Conservation (phyloP, 2,113 vertebrate species). For the Synchiropus splendidus region DNA sequence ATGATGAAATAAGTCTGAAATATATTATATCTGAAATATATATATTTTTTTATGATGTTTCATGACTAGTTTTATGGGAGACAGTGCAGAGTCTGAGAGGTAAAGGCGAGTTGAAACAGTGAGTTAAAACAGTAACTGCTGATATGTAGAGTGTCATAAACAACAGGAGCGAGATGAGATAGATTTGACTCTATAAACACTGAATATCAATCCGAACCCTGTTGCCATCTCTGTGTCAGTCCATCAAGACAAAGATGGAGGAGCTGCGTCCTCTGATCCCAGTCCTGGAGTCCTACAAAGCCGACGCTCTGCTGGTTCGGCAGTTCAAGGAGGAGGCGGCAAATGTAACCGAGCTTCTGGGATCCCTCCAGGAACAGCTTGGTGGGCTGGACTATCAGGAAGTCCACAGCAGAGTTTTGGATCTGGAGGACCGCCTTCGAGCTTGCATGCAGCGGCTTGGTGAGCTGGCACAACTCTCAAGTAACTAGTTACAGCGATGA, state of each 20-base stretch:
- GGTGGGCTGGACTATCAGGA: constrained; percentile 80
- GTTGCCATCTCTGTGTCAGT: constrained; percentile 65
- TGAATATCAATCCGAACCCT: too few species aligned
- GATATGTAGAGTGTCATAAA: too few species aligned
- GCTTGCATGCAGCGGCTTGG: constrained; percentile 56
- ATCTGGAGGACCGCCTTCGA: constrained; percentile 44
- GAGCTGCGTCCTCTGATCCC: constrained; percentile 95
- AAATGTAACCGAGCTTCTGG: constrained; percentile 92
- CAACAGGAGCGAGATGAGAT: too few species aligned
- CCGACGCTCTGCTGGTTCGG: constrained; percentile 92
- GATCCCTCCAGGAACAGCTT: constrained; percentile 88
- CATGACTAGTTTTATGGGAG: too few species aligned
- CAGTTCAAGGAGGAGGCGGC: constrained; percentile 95
- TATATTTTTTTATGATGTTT: too few species aligned
- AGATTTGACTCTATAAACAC: too few species aligned
- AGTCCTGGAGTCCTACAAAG: constrained; percentile 96
- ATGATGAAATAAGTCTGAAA: too few species aligned
- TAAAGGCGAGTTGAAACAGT: too few species aligned
- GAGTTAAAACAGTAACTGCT: too few species aligned
- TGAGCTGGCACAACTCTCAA: constrained; percentile 14
- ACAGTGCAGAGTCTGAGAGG: too few species aligned
- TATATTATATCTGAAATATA: too few species aligned
- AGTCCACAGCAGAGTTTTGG: constrained; percentile 32
- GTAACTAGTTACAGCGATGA: not conserved
- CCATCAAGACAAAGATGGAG: constrained; percentile 97